These are phyloP conservation scores for Callimorpha dominula DNA, from an alignment of 2,888 invertebrate species.

Conservation along the genomic window DNA sequence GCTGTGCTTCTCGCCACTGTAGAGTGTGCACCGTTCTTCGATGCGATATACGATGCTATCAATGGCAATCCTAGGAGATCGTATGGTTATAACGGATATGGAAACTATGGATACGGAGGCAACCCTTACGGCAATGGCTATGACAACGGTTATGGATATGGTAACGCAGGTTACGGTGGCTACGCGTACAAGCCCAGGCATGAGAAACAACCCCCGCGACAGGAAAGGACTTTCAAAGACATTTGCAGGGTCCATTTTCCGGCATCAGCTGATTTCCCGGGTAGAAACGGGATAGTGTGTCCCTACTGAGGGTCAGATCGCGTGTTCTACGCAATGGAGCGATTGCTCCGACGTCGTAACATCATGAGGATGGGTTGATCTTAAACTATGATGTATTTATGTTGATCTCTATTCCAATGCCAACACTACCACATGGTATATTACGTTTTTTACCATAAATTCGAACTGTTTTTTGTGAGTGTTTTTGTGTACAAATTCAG, in stretches of 20 bases:
- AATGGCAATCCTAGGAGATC: slow-evolving; percentile 76
- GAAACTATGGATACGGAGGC: slow-evolving; percentile 62
- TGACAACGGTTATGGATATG: slow-evolving; percentile 48
- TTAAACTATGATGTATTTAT: slow-evolving; percentile 33
- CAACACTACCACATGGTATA: background rate
- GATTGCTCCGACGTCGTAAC: slow-evolving; percentile 81
- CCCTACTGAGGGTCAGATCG: slow-evolving; percentile 87
- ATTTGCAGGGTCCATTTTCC: slow-evolving; percentile 90
- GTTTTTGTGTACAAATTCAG: slow-evolving; percentile 4
- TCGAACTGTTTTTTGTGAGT: slow-evolving; percentile 10
- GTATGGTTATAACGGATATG: slow-evolving; percentile 72
- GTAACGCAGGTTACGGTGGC: slow-evolving; percentile 9
- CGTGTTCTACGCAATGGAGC: slow-evolving; percentile 86
- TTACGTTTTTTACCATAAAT: background rate
- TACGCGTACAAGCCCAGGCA: slow-evolving; percentile 46
- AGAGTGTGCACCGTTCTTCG: slow-evolving; percentile 78
- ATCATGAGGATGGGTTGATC: slow-evolving; percentile 84
- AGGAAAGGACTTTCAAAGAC: slow-evolving; percentile 88
- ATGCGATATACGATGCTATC: slow-evolving; percentile 80
- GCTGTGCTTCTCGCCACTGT: slow-evolving; percentile 58
- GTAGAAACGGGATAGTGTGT: slow-evolving; percentile 88
- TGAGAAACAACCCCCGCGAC: slow-evolving; percentile 60
- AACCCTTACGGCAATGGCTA: slow-evolving; percentile 51
- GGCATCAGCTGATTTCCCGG: slow-evolving; percentile 82
- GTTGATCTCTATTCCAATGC: slow-evolving; percentile 36